phyloP scores from a whole-genome alignment of 2,888 invertebrate species.

The Dynastes hyllus region DNA sequence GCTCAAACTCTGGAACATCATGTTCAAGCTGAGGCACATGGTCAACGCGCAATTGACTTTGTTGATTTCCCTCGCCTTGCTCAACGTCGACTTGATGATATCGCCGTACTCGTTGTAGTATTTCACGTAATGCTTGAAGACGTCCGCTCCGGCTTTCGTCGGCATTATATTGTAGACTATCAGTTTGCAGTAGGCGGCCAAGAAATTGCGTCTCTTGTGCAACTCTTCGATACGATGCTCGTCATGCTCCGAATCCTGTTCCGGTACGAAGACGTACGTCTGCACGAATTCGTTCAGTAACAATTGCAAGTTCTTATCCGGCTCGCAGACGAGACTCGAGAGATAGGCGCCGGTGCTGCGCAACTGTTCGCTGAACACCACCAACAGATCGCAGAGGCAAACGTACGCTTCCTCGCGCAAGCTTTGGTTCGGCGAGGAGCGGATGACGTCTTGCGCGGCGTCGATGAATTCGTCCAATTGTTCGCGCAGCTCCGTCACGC shows the following conservation, averaged over 20 bases:
- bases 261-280: slow-evolving; percentile 93
- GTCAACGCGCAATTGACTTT: slow-evolving; percentile 97
- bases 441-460: slow-evolving; percentile 81
- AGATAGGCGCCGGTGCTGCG: slow-evolving; percentile 70
- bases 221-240: slow-evolving; percentile 97
- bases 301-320: slow-evolving; percentile 85
- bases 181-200: slow-evolving; percentile 98
- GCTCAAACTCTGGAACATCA: slow-evolving; percentile 85
- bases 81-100: slow-evolving; percentile 96
- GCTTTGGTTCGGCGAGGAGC: slow-evolving; percentile 77
- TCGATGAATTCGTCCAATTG: slow-evolving; percentile 85
- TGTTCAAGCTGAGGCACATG: slow-evolving; percentile 92
- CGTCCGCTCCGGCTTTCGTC: slow-evolving; percentile 91
- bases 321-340: slow-evolving; percentile 82
- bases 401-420: slow-evolving; percentile 92
- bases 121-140: slow-evolving; percentile 98
- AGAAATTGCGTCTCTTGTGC: slow-evolving; percentile 95
- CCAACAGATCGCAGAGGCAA: slow-evolving; percentile 95
- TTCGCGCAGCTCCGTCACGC: slow-evolving; percentile 78
- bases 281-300: slow-evolving; percentile 94
- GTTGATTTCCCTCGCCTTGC: slow-evolving; percentile 97
- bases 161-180: slow-evolving; percentile 98
- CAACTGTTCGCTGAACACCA: slow-evolving; percentile 93
- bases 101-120: slow-evolving; percentile 99
- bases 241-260: slow-evolving; percentile 92